Evolutionary conservation across 30 jellyfish, hydroid and myxozoan species (phyloP), one percentile per base, ranked within the genome.

Genomic region (Pelagia noctiluca): DNA sequence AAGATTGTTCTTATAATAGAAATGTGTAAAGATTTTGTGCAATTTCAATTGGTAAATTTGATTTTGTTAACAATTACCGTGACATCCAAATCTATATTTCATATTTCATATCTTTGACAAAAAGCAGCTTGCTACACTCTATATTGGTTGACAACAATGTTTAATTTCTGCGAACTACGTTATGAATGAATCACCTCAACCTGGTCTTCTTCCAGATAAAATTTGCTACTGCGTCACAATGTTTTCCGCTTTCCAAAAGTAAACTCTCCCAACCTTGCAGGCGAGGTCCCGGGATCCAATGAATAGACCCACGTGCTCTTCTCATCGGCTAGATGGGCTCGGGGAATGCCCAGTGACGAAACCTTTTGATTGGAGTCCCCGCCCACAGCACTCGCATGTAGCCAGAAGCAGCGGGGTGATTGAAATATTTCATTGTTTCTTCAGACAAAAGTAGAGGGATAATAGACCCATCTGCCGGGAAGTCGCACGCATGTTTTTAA

Each of bases 401-500:
- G 21, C 68, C 68, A 52, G 68, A 52, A 52, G 26, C 68, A 52
- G 68, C 68, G 21, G n/a, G 87, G 52, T 75, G 48, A 19, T 35
- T 25, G 71, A 71, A 71, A 1, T 71, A 4, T 38, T 71, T 29
- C 50, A 73, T 73, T 72, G 83, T 75, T 50, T 78, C 31, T 29
- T 50, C 50, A 73, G 86, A 86, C 96, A 86, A 86, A 86, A 76
- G 96, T 69, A 73, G 5, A 61, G 1, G 30, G 33, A 71, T 82
- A 86, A 75, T 86, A 42, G 90, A 33, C 86, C 53, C 96, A 86
- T 86, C 96, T 86, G 96, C 96, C 96, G 86, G 96, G 66, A 75
- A 77, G 50, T 46, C 47, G 81, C 77, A 64, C 90, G 96, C 96
- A 75, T 75, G 96, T 42, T n/a, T n/a, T 76, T 71, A 30, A 71